phyloP scores from a whole-genome alignment of 2,113 vertebrate species.

The Paraplagusia blochii region DNA sequence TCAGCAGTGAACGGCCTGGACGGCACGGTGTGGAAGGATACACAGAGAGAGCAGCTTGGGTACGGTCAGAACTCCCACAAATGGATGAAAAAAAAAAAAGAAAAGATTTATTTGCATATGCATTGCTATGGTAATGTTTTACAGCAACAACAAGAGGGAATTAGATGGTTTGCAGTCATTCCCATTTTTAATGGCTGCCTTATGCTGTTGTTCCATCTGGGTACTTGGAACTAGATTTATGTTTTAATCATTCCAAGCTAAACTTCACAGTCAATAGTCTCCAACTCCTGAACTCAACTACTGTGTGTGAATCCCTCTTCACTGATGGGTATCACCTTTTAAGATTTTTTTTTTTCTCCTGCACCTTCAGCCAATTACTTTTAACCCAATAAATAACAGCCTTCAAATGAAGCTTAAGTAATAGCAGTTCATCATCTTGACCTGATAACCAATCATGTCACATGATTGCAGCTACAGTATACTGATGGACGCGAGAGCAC shows the following conservation, averaged over 20 bases:
- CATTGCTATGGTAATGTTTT: conserved; percentile 37
- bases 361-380: conserved; percentile 46
- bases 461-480: conserved; percentile 14
- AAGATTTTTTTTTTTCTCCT: no score
- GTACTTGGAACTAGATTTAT: conserved; percentile 9
- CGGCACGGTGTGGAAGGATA: conserved; percentile 36
- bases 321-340: no score
- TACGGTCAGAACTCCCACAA: conserved; percentile 38
- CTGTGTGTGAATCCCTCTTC: no score
- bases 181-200: conserved; percentile 13
- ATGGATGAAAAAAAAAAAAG: conserved; percentile 33
- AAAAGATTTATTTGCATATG: conserved; percentile 37
- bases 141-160: conserved; percentile 25
- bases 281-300: conserved; percentile 5
- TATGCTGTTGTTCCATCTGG: conserved; percentile 9
- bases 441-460: conserved; percentile 30
- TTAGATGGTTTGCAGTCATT: conserved; percentile 22
- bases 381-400: conserved; percentile 31
- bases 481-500: background rate
- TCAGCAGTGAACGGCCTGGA: conserved; percentile 33
- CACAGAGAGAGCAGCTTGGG: conserved; percentile 29
- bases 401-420: conserved; percentile 17
- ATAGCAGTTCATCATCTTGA: conserved; percentile 38
- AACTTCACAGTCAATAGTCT: conserved; percentile 13
- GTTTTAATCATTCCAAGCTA: background rate